Evolutionary conservation across 1,140 invertebrate species (phyloP), one percentile per base, ranked within the genome.

Genomic region (Aphis gossypii): DNA sequence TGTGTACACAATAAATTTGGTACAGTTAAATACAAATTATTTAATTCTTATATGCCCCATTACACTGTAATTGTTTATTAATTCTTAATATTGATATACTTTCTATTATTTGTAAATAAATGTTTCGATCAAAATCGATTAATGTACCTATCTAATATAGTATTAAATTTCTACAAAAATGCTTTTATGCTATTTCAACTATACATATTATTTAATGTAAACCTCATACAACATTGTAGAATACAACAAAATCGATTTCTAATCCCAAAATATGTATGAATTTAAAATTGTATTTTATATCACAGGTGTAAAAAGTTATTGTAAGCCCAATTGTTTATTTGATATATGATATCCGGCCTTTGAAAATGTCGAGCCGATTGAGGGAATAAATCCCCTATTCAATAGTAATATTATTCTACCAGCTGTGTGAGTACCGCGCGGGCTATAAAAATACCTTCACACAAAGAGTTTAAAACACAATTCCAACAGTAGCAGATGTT

Each of bases 291-390:
- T 41, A 90, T 60, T 90, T 60, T n/a, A 46, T 46, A n/a, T n/a
- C 89, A 90, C 89, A 90, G 89, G 89, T 90, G 89, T 90, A 90
- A 90, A 90, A 90, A 90, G 38, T 44, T 90, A 90, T 90, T 90
- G 54, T 90, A 30, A 7, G 41, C 41, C 89, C 54, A 44, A 90
- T 90, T 68, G 89, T 90, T 44, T 90, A n/a, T 60, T 90, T 90
- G 89, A 90, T 90, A 68, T 90, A 90, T n/a, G 89, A 90, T 90
- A 68, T 90, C 89, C 89, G 54, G 89, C 89, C 89, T 90, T 90
- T 90, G 25, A 90, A 90, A 90, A 60, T 41, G 38, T 46, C 89
- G 89, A 20, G 88, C 21, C 2, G 51, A 44, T 41, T 9, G 38
- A 68, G 89, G 89, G 56, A 90, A 18, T 90, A 68, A 90, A 90